Evolutionary conservation across 92 coral and sea anemone genomes (phyloP), one percentile per base, ranked within the genome.

Genomic region (Chrysogorgia sp.): DNA sequence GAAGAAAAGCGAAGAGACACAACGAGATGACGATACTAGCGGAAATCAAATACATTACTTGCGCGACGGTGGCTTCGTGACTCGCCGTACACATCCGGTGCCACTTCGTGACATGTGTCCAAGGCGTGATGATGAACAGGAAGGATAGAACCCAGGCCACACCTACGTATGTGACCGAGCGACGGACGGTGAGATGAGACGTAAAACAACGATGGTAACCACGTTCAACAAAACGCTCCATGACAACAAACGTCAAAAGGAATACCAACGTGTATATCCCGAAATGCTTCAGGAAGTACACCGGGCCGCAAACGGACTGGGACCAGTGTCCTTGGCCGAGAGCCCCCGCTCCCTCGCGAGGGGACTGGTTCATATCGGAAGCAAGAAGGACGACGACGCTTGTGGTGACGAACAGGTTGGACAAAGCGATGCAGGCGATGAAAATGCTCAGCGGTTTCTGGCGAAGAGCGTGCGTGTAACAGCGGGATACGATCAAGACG

Each of bases 61-160:
- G 31, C 17, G 79, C 79, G 65, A 72, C 53, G 10, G 33, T 28
- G 29, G 58, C 55, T 55, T 55, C 79, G 45, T 72, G 35, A 29
- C 65, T 72, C 22, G 79, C 65, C 65, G 59, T 53, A 55, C 79
- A 72, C 41, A 72, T 50, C 34, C 59, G 58, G 65, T 72, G 79
- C 79, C 79, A 72, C 26, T 34, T 52, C 28, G 79, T 72, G 13
- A 72, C 65, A 23, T 65, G 65, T 45, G 79, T 72, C 79, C 79
- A 72, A 20, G 79, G 79, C 23, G 43, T 40, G 55, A 72, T 72
- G 25, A 72, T 72, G 26, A 72, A 41, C 12, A 72, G 32, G 20
- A 72, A 72, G 14, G 79, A 53, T 55, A 72, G 52, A 20, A 72
- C 79, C 79, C 79, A 72, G 65, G 79, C 48, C 52, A 53, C 64